Evolutionary conservation across 37 sponge, comb jelly and placozoan species (phyloP), one percentile per base, ranked within the genome.

Genomic region (Axinella damicornis): DNA sequence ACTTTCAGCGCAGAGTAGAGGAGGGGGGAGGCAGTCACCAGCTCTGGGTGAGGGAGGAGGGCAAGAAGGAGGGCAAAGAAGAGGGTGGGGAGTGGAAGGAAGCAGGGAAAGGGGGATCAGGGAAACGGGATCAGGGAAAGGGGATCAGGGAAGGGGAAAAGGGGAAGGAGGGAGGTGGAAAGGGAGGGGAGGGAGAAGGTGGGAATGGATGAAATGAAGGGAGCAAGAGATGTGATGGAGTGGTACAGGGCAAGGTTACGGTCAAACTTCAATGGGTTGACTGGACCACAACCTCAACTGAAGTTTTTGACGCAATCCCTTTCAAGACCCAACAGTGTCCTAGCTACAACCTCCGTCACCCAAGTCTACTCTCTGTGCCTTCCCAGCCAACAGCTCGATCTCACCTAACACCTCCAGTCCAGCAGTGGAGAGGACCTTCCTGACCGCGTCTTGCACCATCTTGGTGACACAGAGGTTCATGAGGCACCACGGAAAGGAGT

Each of bases 381-480:
- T 11, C 40, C 13, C 13, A 22, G 20, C 65, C 22, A 27, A 36
- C 28, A 2, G 20, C n/a, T n/a, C n/a, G n/a, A n/a, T n/a, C 79
- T 79, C 53, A 95, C 95, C 95, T 21, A 88, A 54, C 2, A 93
- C 74, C 33, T 95, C 96, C 73, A 95, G 83, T 24, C 96, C 96
- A 65, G 90, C 78, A 35, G 76, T 54, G 37, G 91, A 32, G 18
- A 95, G 54, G 21, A 89, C 60, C 54, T 66, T 72, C 66, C 81
- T 65, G 31, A 95, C 66, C 4, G 71, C 68, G 20, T 54, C 36
- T 69, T 85, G 79, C 38, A 85, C 69, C 24, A 71, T 30, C 39
- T 87, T 80, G 37, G 92, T 30, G 36, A 86, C 67, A 24, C 85
- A 83, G 38, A 90, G 76, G 67, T 92, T 91, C 88, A 95, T 90